These are phyloP conservation scores for Eretmocerus hayati DNA, from an alignment of 2,888 invertebrate genomes.

Conservation along the genomic window DNA sequence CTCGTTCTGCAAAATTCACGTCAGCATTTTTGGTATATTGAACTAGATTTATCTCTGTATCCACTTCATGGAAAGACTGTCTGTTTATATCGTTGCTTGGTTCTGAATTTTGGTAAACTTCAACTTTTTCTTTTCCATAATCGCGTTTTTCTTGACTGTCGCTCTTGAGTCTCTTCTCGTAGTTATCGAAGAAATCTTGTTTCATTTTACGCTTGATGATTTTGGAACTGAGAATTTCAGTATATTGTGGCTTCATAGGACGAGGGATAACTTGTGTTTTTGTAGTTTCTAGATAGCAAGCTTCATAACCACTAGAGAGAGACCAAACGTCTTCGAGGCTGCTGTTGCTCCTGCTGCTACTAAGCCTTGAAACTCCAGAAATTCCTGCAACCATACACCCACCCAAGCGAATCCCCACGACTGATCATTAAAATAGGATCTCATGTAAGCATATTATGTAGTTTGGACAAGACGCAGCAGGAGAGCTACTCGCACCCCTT, in stretches of 20 bases:
- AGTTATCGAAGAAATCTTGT: conserved; percentile 29
- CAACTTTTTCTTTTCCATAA: not conserved
- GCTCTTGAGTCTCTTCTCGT: conserved; percentile 17
- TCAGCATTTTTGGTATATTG: conserved; percentile 1
- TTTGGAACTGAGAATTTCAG: not conserved
- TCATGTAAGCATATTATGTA: conserved; percentile 4
- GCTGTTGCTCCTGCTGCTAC: conserved; percentile 19
- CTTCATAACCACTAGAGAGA: not conserved
- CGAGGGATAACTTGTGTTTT: conserved; percentile 8
- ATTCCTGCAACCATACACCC: conserved; percentile 20
- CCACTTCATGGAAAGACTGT: not conserved
- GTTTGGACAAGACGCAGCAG: conserved; percentile 18
- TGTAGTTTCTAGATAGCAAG: conserved; percentile 11
- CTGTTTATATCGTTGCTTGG: not conserved
- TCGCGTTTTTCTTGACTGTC: not conserved
- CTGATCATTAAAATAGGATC: conserved; percentile 8
- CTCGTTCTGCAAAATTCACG: conserved; percentile 14
- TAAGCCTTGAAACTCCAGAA: conserved; percentile 20
- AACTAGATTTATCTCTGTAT: conserved; percentile 1
- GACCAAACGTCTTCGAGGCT: conserved; percentile 8
- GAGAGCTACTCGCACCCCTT: conserved; percentile 17
- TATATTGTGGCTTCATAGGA: conserved; percentile 9
- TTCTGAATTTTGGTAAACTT: not conserved
- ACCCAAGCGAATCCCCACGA: conserved; percentile 12
- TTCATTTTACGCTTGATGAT: conserved; percentile 15